These are phyloP conservation scores for Dendrocincla tyrannina DNA, from an alignment of 2,797 vertebrate species.

Conservation along the genomic window DNA sequence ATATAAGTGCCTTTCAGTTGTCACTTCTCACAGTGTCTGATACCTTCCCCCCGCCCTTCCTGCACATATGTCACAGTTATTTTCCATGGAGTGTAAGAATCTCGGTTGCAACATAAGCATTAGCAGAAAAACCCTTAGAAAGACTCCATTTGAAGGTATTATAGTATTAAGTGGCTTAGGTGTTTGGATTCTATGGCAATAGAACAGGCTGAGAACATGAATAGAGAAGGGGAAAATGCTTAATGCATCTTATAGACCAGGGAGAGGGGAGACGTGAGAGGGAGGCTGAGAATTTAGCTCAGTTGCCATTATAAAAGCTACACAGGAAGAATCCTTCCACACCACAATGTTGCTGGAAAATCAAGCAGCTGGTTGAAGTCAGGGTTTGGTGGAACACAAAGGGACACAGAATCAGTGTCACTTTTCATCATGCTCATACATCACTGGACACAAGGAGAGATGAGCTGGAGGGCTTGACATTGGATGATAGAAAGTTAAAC, in stretches of 20 bases:
- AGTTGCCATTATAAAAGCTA: not conserved
- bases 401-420: not conserved
- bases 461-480: not conserved
- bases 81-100: not conserved
- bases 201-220: not conserved
- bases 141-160: not conserved
- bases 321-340: not conserved
- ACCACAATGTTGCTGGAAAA: not conserved
- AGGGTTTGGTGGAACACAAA: not conserved
- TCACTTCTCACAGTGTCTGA: rapidly evolving
- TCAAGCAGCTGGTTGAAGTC: not conserved
- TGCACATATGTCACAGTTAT: rapidly evolving
- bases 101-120: not conserved
- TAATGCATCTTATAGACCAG: not conserved
- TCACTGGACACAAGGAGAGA: not conserved
- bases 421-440: not conserved
- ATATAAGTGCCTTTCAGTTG: not conserved
- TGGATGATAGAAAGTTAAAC: not conserved
- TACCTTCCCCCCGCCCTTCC: rapidly evolving
- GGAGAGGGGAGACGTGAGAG: rapidly evolving
- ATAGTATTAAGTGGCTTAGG: not conserved
- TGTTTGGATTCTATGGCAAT: not conserved
- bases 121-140: not conserved
- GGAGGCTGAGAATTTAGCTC: not conserved
- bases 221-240: not conserved